Evolutionary conservation across 1,140 invertebrate genomes (phyloP), one percentile per base, ranked within the genome.

Genomic region (Amphibalanus amphitrite): DNA sequence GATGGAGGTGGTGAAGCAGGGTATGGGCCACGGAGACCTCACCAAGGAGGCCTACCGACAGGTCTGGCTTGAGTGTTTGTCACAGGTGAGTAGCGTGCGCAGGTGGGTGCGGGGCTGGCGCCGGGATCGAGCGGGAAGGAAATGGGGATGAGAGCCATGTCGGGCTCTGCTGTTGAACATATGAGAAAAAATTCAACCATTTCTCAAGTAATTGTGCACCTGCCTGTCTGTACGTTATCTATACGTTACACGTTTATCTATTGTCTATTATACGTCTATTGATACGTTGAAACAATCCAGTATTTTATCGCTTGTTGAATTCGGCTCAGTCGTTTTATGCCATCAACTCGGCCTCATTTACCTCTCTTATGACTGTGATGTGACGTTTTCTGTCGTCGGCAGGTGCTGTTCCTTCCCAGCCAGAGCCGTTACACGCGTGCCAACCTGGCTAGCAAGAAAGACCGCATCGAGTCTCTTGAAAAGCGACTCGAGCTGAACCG

Each of bases 21-120:
- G 92, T 70, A 98, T 98, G 95, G 87, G 86, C 1, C 95, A 98
- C 80, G 94, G 94, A 26, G 94, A 98, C 47, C 81, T 98, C 65
- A 89, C 92, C 1, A 79, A 93, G 1, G 94, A 98, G 73, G 86
- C 91, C 0, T 97, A 95, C 78, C 89, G 88, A 25, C 91, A 94
- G 82, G 93, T 97, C n/a, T 97, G 94, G 93, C 80, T 83, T n/a
- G 82, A 84, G 76, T 84, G 82, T 73, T 80, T 81, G 72, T 78
- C 78, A 13, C 83, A 69, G 33, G 64, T 72, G 29, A 38, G 47
- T 38, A 15, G 33, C 33, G 33, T 15, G 33, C 33, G 15, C 15
- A 38, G 33, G 33, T 38, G 15, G 33, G 4, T 6, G 33, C 33
- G 33, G 33, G 4, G 33, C 4, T 38, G 15, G 33, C 33, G 15